These are phyloP conservation scores for Thryonomys swinderianus DNA, from an alignment of 2,113 vertebrate species.

Conservation along the genomic window DNA sequence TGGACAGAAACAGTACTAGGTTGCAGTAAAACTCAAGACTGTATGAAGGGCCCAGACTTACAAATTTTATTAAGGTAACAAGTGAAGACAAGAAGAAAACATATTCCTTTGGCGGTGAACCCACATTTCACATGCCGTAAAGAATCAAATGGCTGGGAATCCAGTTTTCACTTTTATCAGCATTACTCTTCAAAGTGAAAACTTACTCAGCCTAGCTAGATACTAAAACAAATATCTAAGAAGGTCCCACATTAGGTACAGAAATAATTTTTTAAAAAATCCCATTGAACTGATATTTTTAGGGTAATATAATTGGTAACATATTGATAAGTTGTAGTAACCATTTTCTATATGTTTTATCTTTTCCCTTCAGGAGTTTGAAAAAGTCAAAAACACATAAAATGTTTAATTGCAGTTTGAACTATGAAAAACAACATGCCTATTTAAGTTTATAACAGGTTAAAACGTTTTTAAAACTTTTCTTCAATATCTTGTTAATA, in stretches of 20 bases:
- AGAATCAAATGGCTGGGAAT: not conserved
- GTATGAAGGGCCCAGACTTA: not conserved
- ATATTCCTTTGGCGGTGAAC: not conserved
- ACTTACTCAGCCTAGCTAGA: not conserved
- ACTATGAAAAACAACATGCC: not conserved
- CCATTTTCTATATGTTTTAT: not conserved
- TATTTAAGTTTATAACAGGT: not conserved
- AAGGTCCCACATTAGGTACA: not conserved
- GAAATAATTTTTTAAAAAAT: constrained; percentile 29
- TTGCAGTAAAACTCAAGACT: not conserved
- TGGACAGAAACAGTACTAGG: not conserved
- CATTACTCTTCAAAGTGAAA: constrained; percentile 40
- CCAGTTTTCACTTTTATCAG: not conserved
- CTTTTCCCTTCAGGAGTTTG: constrained; percentile 34
- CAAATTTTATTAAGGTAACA: constrained; percentile 1
- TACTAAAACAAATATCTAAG: constrained; percentile 32
- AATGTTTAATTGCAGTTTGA: not conserved
- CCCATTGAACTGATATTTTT: not conserved
- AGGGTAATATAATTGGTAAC: not conserved
- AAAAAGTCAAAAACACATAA: not conserved
- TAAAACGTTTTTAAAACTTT: constrained; percentile 9
- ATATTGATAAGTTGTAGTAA: not conserved
- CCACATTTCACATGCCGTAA: not conserved
- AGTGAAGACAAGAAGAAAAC: not conserved
- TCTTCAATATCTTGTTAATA: not conserved